phyloP scores from a whole-genome alignment of 1,140 invertebrate species.

The Stegodyphus dumicola region DNA sequence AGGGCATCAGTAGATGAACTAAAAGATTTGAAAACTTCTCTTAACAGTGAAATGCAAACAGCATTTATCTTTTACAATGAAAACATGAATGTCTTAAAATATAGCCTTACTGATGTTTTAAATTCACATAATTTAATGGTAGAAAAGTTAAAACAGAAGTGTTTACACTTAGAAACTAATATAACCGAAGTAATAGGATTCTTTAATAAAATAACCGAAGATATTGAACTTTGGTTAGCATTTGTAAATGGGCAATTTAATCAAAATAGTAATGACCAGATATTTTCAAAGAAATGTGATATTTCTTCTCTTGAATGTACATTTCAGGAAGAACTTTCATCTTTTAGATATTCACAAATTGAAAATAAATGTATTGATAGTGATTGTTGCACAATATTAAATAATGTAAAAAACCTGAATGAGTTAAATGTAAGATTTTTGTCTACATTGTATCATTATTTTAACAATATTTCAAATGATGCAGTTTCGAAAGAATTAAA shows the following conservation, averaged over 20 bases:
- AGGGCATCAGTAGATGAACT: not conserved
- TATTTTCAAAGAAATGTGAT: no score
- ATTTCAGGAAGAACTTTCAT: no score
- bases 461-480: not conserved
- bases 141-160: not conserved
- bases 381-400: not conserved
- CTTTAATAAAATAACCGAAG: not conserved
- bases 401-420: not conserved
- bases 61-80: not conserved
- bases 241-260: not conserved
- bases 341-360: no score
- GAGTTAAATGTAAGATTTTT: not conserved
- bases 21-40: not conserved
- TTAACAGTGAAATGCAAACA: not conserved
- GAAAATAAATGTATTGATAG: no score
- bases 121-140: not conserved
- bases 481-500: conserved; percentile 2
- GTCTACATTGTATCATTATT: not conserved
- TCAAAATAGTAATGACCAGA: no score
- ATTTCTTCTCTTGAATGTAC: no score
- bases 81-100: not conserved
- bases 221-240: conserved; percentile 6
- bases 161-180: not conserved
- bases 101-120: no score
- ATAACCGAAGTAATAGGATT: not conserved